A percentile compares a stretch with the other conserved stretches of the same genome.
Evolutionary conservation across 2,113 vertebrate genomes (phyloP).

Genomic region (Bujurquina vittata): DNA sequence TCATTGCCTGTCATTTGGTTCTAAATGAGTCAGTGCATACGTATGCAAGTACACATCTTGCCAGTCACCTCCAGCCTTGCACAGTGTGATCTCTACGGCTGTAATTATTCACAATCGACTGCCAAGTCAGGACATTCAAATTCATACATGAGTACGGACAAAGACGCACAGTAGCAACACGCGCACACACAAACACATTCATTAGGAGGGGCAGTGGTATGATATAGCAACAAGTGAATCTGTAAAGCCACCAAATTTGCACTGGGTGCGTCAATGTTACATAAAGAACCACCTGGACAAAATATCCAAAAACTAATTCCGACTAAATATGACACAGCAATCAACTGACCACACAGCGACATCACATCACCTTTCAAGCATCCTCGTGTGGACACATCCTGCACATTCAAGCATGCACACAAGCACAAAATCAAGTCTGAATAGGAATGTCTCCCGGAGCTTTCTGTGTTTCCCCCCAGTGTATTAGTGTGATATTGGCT

Average conservation of each 20-base stretch:
- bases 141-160: neutral
- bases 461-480: slow-evolving; percentile 16
- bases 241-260: neutral
- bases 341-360: neutral
- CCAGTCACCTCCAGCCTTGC: neutral
- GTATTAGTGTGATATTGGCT: slow-evolving; percentile 62
- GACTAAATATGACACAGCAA: neutral
- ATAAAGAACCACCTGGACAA: neutral
- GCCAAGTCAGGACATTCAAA: neutral
- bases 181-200: neutral
- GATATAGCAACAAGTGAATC: slow-evolving; percentile 34
- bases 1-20: neutral
- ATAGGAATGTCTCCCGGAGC: neutral
- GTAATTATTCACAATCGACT: neutral
- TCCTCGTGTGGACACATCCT: neutral
- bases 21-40: neutral
- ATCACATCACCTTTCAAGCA: neutral
- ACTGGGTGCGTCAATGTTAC: neutral
- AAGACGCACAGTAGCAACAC: neutral
- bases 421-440: neutral
- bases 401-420: slow-evolving; percentile 4
- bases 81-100: neutral
- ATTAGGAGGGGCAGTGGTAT: neutral
- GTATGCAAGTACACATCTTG: neutral
- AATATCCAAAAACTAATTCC: neutral